Evolutionary conservation across 2,888 invertebrate species (phyloP), one percentile per base, ranked within the genome.

Genomic region (Apotomis capreana): DNA sequence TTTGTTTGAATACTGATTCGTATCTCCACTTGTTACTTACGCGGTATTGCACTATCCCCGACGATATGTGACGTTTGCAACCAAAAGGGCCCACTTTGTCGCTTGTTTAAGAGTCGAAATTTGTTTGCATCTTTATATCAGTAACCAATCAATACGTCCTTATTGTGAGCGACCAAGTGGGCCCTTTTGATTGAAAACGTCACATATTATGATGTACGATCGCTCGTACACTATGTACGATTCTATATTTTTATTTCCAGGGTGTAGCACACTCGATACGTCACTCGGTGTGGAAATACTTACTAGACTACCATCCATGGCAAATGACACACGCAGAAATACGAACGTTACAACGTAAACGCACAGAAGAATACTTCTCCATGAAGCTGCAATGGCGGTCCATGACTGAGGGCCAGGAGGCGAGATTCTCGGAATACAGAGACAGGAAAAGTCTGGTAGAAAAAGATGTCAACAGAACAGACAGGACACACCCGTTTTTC

Each of bases 381-480:
- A 99, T 99, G 98, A 99, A 99, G 87, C 94, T 97, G 26, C 99
- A 99, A 86, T 99, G 99, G 99, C 95, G 96, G 76, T 96, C 97
- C 0, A 97, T 99, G 92, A 96, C 96, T 0, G 94, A 95, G 13
- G 95, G 95, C 0, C 99, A 99, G 87, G 98, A 99, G 85, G 94
- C 95, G 0, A 95, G 90, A 51, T 99, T 99, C 88, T 94, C 97
- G 2, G 96, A 97, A 79, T 98, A 96, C 86, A 95, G 97, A 71
- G 99, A 99, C 80, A 94, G 98, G 77, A 99, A 99, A 90, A 97
- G 96, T 84, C 94, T 99, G 70, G 98, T 99, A 68, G 99, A 99
- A 81, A 99, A 99, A 69, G 99, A 99, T 89, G 99, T 99, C 0
- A 97, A 97, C 77, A 94, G 99, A 78, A 99, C 99, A 0, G 99